Percentiles rank a stretch among this genome's conserved stretches.
Evolutionary conservation across 2,797 vertebrate genomes (phyloP).

Genomic region (Cichlasoma orientale): DNA sequence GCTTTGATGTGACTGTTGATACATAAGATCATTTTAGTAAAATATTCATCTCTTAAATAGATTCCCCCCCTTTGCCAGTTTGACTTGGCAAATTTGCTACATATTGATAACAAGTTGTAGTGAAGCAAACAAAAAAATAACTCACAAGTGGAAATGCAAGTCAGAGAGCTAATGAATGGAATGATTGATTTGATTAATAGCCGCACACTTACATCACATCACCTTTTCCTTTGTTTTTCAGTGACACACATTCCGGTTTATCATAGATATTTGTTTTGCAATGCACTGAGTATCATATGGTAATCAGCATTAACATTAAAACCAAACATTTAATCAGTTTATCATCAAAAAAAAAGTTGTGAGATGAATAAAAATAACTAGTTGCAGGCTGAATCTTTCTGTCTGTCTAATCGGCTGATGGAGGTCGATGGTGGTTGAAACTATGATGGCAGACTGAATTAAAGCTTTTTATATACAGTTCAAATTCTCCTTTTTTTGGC

Average conservation of each 20-base stretch:
- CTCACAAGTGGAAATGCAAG: background rate
- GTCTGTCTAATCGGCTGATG: background rate
- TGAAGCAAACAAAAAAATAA: background rate
- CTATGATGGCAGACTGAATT: background rate
- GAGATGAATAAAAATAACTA: background rate
- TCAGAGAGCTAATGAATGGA: background rate
- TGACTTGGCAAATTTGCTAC: background rate
- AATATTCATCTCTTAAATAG: background rate
- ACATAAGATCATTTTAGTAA: background rate
- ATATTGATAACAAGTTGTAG: background rate
- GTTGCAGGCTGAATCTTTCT: background rate
- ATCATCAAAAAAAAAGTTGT: background rate
- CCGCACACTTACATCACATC: background rate
- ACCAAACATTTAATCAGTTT: constrained; percentile 1
- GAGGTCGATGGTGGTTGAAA: background rate
- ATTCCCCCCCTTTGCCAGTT: background rate
- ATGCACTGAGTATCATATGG: background rate
- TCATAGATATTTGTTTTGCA: background rate
- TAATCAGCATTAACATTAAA: background rate
- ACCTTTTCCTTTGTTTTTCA: background rate
- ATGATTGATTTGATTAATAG: background rate
- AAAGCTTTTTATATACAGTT: background rate
- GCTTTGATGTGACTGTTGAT: background rate
- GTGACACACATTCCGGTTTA: background rate
- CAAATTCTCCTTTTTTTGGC: background rate